Evolutionary conservation across 1,140 invertebrate species (phyloP).

Genomic region (Papilio machaon): DNA sequence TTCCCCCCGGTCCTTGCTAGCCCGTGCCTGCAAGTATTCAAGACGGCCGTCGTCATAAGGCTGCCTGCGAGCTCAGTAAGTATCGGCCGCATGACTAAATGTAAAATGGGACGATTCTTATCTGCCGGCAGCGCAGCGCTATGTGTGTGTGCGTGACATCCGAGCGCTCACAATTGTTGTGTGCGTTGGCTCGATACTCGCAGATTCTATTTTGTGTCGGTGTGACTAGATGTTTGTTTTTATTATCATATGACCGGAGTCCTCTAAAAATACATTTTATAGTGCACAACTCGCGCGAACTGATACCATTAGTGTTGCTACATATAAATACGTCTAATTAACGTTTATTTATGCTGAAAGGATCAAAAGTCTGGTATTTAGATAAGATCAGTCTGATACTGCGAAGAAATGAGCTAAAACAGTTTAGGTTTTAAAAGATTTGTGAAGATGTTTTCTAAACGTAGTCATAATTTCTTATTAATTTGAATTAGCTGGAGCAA

Average conservation of each 20-base stretch:
- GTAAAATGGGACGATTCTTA: constrained; percentile 81
- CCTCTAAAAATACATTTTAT: constrained; percentile 56
- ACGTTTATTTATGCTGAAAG: neutral
- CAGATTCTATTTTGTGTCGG: constrained; percentile 76
- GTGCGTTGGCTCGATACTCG: constrained; percentile 79
- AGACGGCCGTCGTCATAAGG: constrained; percentile 79
- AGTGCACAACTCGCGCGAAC: constrained; percentile 41
- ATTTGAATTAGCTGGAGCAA: too few relatives aligned
- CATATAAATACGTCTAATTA: neutral
- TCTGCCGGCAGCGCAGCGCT: constrained; percentile 57
- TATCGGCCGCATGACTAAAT: constrained; percentile 74
- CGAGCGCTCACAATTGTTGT: constrained; percentile 61
- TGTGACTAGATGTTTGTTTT: constrained; percentile 80
- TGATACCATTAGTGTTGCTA: constrained; percentile 3
- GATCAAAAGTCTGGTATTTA: neutral
- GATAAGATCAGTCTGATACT: neutral
- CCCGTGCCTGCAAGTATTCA: constrained; percentile 65
- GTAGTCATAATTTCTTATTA: too few relatives aligned
- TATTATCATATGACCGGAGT: constrained; percentile 79
- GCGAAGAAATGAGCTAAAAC: neutral
- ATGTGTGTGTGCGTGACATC: constrained; percentile 74
- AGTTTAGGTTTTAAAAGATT: neutral
- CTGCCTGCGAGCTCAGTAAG: constrained; percentile 79
- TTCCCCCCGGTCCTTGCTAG: constrained; percentile 63
- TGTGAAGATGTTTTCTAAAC: neutral